phyloP scores from a whole-genome alignment of 2,888 invertebrate genomes.

The Glyphotaelius pellucidus region DNA sequence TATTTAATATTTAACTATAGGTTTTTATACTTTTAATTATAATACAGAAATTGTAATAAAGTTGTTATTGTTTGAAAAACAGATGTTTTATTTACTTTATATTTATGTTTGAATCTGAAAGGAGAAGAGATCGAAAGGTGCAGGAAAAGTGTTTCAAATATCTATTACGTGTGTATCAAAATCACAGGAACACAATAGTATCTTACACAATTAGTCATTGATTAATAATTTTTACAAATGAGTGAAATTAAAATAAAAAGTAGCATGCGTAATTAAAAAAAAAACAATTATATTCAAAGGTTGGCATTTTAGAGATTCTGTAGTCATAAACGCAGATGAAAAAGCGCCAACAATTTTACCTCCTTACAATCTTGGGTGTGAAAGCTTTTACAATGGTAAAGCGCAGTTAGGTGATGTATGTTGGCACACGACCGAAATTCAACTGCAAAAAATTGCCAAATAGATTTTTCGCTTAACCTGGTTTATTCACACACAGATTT shows the following conservation, averaged over 20 bases:
- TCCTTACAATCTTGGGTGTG: too few relatives aligned
- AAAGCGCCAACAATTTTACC: not conserved
- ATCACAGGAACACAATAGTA: not conserved
- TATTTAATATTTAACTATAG: constrained; percentile 46
- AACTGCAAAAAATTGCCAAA: not conserved
- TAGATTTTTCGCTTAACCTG: too few relatives aligned
- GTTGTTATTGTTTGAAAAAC: constrained; percentile 61
- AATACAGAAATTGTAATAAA: constrained; percentile 53
- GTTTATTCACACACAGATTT: too few relatives aligned
- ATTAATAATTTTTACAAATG: not conserved
- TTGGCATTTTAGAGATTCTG: not conserved
- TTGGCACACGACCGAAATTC: not conserved
- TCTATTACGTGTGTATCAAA: not conserved
- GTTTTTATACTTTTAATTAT: constrained; percentile 21
- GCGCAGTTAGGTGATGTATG: too few relatives aligned
- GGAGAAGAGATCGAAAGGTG: not conserved
- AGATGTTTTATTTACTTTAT: constrained; percentile 23
- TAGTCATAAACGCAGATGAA: not conserved
- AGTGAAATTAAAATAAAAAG: too few relatives aligned
- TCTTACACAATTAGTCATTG: not conserved
- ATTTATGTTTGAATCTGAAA: not conserved
- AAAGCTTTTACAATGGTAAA: too few relatives aligned
- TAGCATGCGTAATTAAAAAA: not conserved
- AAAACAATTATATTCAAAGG: not conserved
- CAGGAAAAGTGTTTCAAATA: not conserved